A percentile compares a stretch with the other conserved stretches of the same genome.
Evolutionary conservation across 2,113 vertebrate genomes (phyloP).

Genomic region (Corvus hawaiiensis): DNA sequence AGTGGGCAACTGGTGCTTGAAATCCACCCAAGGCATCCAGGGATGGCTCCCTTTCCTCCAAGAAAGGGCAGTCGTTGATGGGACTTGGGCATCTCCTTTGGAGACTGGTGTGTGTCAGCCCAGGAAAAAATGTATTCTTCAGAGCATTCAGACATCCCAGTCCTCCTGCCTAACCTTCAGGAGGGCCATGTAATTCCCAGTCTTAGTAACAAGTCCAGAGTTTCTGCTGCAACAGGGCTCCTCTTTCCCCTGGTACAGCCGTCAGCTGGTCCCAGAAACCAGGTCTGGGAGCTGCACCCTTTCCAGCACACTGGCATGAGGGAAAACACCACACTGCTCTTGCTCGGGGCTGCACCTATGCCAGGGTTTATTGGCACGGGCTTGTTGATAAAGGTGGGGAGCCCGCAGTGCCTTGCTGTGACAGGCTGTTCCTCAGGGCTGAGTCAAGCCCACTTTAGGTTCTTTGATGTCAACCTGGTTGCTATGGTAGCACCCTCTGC

Average conservation of each 20-base stretch:
- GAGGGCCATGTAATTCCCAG: not conserved
- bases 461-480: not conserved
- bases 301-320: not conserved
- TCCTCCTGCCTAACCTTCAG: not conserved
- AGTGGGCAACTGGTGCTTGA: not conserved
- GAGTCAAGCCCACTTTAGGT: not conserved
- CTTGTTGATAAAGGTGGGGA: not conserved
- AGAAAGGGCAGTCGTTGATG: accelerated
- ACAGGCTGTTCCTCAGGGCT: not conserved
- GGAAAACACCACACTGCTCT: not conserved
- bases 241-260: not conserved
- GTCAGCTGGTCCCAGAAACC: accelerated
- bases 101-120: not conserved
- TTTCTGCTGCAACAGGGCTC: not conserved
- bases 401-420: not conserved
- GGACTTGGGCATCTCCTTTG: not conserved
- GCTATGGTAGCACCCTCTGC: not conserved
- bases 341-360: not conserved
- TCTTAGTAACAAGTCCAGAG: not conserved
- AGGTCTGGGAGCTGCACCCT: not conserved
- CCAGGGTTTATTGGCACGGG: not conserved
- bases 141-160: not conserved
- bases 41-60: not conserved
- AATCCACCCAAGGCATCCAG: not conserved
- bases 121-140: not conserved